These are phyloP conservation scores for Carettochelys insculpta DNA, from an alignment of 2,113 vertebrate genomes.

Conservation along the genomic window DNA sequence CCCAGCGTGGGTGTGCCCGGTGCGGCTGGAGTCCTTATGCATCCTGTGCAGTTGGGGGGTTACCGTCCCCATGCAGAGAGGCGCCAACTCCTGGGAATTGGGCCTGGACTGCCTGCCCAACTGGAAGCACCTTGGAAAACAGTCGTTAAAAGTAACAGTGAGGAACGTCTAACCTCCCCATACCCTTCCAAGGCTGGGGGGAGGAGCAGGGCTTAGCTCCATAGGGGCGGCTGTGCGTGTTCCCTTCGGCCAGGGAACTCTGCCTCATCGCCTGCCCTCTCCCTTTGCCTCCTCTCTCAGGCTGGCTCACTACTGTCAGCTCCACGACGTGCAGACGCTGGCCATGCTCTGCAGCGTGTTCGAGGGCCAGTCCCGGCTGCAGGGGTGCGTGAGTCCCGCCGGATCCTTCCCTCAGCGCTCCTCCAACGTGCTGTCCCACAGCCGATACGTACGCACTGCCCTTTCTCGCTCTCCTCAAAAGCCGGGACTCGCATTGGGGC, in stretches of 20 bases:
- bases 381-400: conserved; percentile 77
- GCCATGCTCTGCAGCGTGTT: conserved; percentile 98
- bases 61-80: neutral
- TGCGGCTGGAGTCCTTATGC: neutral
- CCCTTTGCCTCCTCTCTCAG: conserved; percentile 68
- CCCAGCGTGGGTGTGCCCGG: rapidly evolving
- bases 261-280: rapidly evolving
- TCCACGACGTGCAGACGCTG: conserved; percentile 95
- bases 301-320: conserved; percentile 93
- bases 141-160: neutral
- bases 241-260: neutral
- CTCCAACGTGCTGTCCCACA: conserved; percentile 78
- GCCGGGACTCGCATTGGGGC: rapidly evolving
- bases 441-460: conserved; percentile 83
- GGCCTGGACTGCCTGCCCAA: rapidly evolving
- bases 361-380: conserved; percentile 84
- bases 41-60: neutral
- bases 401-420: conserved; percentile 81
- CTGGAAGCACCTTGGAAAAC: neutral
- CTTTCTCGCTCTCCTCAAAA: neutral
- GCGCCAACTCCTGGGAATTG: neutral
- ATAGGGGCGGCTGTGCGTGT: neutral
- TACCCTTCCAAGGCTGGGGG: too few species aligned
- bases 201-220: neutral
- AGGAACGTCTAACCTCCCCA: neutral